Percentiles rank a stretch among this genome's conserved stretches.
Conservation (phyloP, 2,888 invertebrate genomes). For the Chymomyza caudatula region DNA sequence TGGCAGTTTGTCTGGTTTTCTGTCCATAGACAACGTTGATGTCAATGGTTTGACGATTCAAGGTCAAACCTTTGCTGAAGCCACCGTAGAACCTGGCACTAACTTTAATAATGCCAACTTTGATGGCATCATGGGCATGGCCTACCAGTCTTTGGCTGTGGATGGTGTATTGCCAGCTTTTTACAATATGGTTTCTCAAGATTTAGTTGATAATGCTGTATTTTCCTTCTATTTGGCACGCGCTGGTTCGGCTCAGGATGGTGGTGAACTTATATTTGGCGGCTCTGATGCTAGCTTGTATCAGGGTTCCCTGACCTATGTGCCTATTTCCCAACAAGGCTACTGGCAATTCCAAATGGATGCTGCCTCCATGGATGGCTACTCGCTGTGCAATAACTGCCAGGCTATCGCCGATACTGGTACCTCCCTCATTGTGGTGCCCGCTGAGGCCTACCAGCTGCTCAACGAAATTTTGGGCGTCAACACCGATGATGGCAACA, state of each 20-base stretch:
- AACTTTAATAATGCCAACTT: slow-evolving; percentile 98
- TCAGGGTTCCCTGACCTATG: slow-evolving; percentile 82
- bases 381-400: slow-evolving; percentile 84
- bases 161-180: slow-evolving; percentile 94
- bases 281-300: slow-evolving; percentile 94
- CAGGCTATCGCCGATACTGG: slow-evolving; percentile 97
- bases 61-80: slow-evolving; percentile 95
- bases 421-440: slow-evolving; percentile 96
- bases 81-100: slow-evolving; percentile 92
- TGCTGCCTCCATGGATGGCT: slow-evolving; percentile 79
- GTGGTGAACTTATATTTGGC: slow-evolving; percentile 93
- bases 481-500: slow-evolving; percentile 77
- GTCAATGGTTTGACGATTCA: slow-evolving; percentile 84
- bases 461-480: slow-evolving; percentile 90
- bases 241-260: slow-evolving; percentile 83
- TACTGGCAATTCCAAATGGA: slow-evolving; percentile 99
- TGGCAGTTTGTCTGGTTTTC: slow-evolving; percentile 95
- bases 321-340: slow-evolving; percentile 87
- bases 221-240: slow-evolving; percentile 95
- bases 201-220: slow-evolving; percentile 83
- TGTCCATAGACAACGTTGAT: slow-evolving; percentile 91
- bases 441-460: slow-evolving; percentile 83
- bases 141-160: slow-evolving; percentile 89
- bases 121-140: slow-evolving; percentile 98
- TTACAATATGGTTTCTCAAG: slow-evolving; percentile 92